Base-by-base conservation (phyloP, 53 echinoderm and acorn worm genomes). In the Echinarachnius parma region DNA sequence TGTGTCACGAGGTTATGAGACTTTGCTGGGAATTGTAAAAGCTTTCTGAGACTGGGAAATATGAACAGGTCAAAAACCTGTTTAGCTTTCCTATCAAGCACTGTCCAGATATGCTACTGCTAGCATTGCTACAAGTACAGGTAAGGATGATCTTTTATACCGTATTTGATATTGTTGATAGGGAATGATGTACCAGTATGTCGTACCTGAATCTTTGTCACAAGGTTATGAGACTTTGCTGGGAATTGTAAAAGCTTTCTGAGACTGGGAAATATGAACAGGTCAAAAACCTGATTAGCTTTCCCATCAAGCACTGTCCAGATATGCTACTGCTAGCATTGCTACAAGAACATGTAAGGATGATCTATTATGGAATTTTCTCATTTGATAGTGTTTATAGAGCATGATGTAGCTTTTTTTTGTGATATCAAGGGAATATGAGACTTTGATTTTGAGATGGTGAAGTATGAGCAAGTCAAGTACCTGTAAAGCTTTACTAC, bases 241-340 rank as follows among this genome's bases (percentile, higher is more conserved):
- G n/a, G n/a, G n/a, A n/a, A n/a, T n/a, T n/a, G n/a, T n/a, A n/a
- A n/a, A 87, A 84, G 57, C 56, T 91, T 9, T 84, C 96, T 18
- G 96, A 96, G 60, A 88, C 87, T 34, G 91, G 87, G 46, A 95
- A 96, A 74, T 87, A 87, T 29, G 91, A 91, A 4, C 96, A 91
- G 34, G 96, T 96, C 68, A 91, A 87, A 78, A 79, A 53, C 49
- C 79, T 96, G 14, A 91, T 91, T 59, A 35, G 63, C 26, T 95
- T 87, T 62, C 91, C 96, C 61, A 91, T 91, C 79, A 95, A 95
- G 47, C 87, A 95, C 57, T 95, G 96, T 34, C 96, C 96, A 21
- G 96, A 95, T 60, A 75, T 95, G 84, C 75, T 95, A 13, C 86
- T 95, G n/a, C 78, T 95, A 26, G 91, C 87, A 39, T 60, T 95